Conservation (phyloP, 1,140 invertebrate species). For the Camponotus pennsylvanicus region DNA sequence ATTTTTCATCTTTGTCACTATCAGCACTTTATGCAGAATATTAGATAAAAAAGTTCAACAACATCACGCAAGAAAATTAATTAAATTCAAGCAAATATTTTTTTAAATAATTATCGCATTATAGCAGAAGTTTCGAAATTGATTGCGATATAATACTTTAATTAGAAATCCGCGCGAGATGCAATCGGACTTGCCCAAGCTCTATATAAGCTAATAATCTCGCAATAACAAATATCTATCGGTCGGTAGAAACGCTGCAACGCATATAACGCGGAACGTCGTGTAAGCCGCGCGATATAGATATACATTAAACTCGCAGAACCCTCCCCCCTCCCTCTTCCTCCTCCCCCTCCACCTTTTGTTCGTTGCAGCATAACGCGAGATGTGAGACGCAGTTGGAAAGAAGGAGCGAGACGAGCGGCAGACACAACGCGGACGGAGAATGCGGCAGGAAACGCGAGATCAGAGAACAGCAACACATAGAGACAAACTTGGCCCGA, state of each 20-base stretch:
- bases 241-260: background rate
- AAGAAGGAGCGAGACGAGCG: conserved; percentile 34
- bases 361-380: conserved; percentile 39
- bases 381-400: conserved; percentile 23
- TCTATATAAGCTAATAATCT: conserved; percentile 8
- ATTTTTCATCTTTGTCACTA: background rate
- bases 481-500: background rate
- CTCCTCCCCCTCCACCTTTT: background rate
- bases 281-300: conserved; percentile 35
- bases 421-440: background rate
- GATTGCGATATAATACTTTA: background rate
- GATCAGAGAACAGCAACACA: conserved; percentile 24
- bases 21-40: background rate
- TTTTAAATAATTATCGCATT: background rate
- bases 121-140: background rate
- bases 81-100: too few relatives aligned
- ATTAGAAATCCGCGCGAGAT: background rate
- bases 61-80: too few relatives aligned
- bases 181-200: background rate
- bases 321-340: background rate
- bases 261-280: background rate
- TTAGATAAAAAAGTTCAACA: too few relatives aligned
- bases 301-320: conserved; percentile 47
- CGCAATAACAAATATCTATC: conserved; percentile 41
- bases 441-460: conserved; percentile 39